Base-by-base conservation (phyloP, 2,113 vertebrate species). In the Dunckerocampus dactyliophorus region DNA sequence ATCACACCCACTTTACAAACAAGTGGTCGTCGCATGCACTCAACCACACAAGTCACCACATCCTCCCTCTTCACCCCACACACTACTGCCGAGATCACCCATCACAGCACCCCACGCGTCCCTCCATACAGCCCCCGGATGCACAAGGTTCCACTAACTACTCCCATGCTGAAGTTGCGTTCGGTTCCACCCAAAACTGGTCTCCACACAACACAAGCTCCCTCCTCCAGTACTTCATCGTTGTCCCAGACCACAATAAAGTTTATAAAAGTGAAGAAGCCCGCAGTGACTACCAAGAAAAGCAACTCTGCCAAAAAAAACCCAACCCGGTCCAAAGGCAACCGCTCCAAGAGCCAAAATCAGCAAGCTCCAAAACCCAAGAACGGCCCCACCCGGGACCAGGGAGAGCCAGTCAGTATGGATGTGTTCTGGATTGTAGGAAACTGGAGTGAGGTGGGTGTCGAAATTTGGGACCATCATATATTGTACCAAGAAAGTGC, bases 381-480 rank as follows among this genome's bases (percentile, higher is more conserved):
- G 3, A 67, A 60, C 63, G 72, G 62, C 67, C 68, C 70, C 14
- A 72, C 57, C 39, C 81, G 80, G 1, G 55, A 70, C 57, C 79
- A 74, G 3, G 82, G 63, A 48, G 82, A 51, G 6, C 76, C 49
- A 0, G 67, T 83, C 21, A 83, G 37, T 3, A 63, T 49, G 68
- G 81, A 85, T 10, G 60, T 84, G 1, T 87, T 83, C 77, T 98
- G 97, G 97, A 71, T 91, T 58, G 88, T 90, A 31, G 95, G 95
- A 31, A 95, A 97, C 85, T 99, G 94, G 94, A 95, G 93, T 56
- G 89, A 94, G 90, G 94, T 94, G 87, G 53, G 89, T 54, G 3
- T 10, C 71, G 16, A 58, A 8, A 31, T 45, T 69, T 52, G 42
- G 39, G 3, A 59, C 6, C 9, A 19, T 55, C 31, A 37, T 55